These are phyloP conservation scores for Patella pellucida DNA, from an alignment of 2,888 invertebrate genomes.

Conservation along the genomic window DNA sequence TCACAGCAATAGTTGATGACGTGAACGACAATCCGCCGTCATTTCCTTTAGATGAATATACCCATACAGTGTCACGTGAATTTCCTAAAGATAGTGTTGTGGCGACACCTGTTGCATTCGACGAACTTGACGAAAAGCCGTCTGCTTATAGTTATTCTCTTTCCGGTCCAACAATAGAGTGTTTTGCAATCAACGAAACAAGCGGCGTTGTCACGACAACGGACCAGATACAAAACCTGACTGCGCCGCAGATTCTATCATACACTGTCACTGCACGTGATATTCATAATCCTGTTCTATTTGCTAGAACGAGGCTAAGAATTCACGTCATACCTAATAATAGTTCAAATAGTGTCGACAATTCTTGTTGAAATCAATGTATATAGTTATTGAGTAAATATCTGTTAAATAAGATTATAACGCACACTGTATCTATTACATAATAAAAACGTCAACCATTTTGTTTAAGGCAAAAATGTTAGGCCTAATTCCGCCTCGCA, in stretches of 20 bases:
- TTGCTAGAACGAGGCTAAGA: background rate
- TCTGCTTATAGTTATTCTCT: constrained; percentile 38
- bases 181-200: constrained; percentile 34
- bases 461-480: too few species aligned
- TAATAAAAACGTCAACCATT: too few species aligned
- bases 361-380: background rate
- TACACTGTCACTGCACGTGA: background rate
- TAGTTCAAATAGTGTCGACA: background rate
- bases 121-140: constrained; percentile 34
- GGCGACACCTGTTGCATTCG: constrained; percentile 45
- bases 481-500: too few species aligned
- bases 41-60: constrained; percentile 35
- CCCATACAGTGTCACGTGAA: constrained; percentile 31
- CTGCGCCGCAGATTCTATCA: background rate
- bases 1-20: constrained; percentile 41
- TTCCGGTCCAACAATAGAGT: constrained; percentile 27
- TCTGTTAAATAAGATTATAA: too few species aligned
- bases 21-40: constrained; percentile 45
- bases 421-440: too few species aligned
- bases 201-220: constrained; percentile 37
- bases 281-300: background rate
- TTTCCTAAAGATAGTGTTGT: constrained; percentile 39
- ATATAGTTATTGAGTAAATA: too few species aligned
- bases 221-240: background rate
- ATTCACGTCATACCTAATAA: background rate